Evolutionary conservation across 2,113 vertebrate genomes (phyloP).

Genomic region (Myiagra hebetior): DNA sequence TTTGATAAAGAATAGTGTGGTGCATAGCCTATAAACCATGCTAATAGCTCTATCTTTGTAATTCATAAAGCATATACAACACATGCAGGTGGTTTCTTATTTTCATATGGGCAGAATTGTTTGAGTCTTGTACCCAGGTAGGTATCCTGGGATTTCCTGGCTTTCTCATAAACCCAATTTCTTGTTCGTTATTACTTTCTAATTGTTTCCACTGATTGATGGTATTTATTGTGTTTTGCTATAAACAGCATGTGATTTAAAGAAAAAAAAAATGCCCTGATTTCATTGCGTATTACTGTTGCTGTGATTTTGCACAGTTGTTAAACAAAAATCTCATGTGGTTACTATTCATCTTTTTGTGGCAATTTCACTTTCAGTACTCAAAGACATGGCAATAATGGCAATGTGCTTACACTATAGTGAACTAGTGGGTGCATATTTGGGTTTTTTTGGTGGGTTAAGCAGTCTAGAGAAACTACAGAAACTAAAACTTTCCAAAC

Average conservation of each 20-base stretch:
- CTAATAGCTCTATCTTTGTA: neutral
- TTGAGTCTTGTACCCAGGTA: neutral
- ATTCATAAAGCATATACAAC: neutral
- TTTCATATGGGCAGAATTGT: neutral
- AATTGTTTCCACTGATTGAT: neutral
- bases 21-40: neutral
- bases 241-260: neutral
- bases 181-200: neutral
- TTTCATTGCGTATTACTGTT: neutral
- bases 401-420: neutral
- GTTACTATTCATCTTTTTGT: neutral
- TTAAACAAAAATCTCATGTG: neutral
- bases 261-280: neutral
- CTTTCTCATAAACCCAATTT: neutral
- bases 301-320: neutral
- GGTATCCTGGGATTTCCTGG: neutral
- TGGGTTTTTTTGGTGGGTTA: neutral
- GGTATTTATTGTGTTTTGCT: neutral
- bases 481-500: neutral
- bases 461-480: neutral
- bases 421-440: neutral
- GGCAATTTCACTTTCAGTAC: neutral
- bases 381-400: neutral
- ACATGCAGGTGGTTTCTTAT: slow-evolving; percentile 6
- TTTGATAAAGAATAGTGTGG: slow-evolving; percentile 9